phyloP scores from a whole-genome alignment of 2,888 invertebrate species.

The Drosophila buzzatii region DNA sequence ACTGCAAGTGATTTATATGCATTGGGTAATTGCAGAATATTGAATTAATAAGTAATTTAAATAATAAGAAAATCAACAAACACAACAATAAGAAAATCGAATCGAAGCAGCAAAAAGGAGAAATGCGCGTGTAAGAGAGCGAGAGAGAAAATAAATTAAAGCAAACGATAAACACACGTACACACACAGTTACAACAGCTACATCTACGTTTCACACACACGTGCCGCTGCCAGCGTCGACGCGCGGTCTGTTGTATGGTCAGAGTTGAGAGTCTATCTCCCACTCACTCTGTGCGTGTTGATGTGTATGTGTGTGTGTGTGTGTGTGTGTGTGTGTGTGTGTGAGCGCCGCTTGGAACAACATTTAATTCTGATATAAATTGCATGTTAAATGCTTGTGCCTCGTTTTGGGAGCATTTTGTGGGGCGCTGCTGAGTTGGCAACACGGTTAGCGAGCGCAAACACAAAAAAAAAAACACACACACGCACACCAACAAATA shows the following conservation, averaged over 20 bases:
- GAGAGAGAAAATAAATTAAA: constrained; percentile 44
- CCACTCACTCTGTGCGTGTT: constrained; percentile 6
- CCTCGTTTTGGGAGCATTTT: constrained; percentile 41
- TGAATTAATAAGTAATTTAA: constrained; percentile 59
- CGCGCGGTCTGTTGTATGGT: constrained; percentile 54
- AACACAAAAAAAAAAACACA: constrained; percentile 7
- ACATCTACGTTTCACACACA: constrained; percentile 45
- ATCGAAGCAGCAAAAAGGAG: constrained; percentile 39
- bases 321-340: neutral
- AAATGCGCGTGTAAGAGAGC: constrained; percentile 66
- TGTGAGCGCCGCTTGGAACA: constrained; percentile 20
- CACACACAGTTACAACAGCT: constrained; percentile 20
- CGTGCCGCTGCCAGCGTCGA: constrained; percentile 58
- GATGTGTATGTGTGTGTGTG: constrained; percentile 8
- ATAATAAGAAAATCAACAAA: constrained; percentile 69
- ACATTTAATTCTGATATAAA: constrained; percentile 52
- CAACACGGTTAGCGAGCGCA: constrained; percentile 59
- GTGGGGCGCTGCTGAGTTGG: constrained; percentile 63
- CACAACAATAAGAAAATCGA: constrained; percentile 65
- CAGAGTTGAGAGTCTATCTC: constrained; percentile 16
- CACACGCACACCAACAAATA: constrained; percentile 18
- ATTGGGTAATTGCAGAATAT: constrained; percentile 57
- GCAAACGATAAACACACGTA: constrained; percentile 34
- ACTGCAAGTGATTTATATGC: constrained; percentile 27
- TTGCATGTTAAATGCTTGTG: constrained; percentile 49